Conservation (phyloP, 2,113 vertebrate species). For the Calonectris borealis region DNA sequence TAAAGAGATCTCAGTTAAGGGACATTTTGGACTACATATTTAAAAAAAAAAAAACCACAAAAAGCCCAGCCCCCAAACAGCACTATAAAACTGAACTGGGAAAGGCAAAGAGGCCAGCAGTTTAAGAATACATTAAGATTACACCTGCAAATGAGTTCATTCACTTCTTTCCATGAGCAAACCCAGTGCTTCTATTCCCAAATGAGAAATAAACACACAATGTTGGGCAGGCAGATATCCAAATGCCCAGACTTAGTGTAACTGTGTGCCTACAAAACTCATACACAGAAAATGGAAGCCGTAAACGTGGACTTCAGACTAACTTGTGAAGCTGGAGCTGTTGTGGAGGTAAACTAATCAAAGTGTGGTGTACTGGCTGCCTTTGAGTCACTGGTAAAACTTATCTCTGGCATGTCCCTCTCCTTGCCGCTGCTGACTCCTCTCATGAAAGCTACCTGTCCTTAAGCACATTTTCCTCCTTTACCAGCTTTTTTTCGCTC, state of each 20-base stretch:
- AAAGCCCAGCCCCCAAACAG: background rate
- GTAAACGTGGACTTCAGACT: background rate
- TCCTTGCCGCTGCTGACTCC: background rate
- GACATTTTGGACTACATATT: background rate
- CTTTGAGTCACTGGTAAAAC: background rate
- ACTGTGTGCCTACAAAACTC: background rate
- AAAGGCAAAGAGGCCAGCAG: background rate
- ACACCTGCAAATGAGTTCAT: slow-evolving; percentile 35
- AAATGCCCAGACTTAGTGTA: background rate
- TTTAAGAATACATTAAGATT: background rate
- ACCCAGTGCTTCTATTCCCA: background rate
- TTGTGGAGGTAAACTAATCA: background rate
- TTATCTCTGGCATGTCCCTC: background rate
- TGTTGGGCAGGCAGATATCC: background rate
- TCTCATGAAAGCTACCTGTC: background rate
- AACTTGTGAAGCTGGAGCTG: background rate
- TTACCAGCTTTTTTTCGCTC: background rate
- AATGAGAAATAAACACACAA: background rate
- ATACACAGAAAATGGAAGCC: background rate
- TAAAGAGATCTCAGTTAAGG: background rate
- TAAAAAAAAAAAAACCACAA: background rate
- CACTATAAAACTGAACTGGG: background rate
- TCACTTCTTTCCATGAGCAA: slow-evolving; percentile 14
- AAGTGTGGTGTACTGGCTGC: background rate
- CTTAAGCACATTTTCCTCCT: background rate